Conservation (phyloP, 2,797 vertebrate species). For the Mormyrops boulengeri region DNA sequence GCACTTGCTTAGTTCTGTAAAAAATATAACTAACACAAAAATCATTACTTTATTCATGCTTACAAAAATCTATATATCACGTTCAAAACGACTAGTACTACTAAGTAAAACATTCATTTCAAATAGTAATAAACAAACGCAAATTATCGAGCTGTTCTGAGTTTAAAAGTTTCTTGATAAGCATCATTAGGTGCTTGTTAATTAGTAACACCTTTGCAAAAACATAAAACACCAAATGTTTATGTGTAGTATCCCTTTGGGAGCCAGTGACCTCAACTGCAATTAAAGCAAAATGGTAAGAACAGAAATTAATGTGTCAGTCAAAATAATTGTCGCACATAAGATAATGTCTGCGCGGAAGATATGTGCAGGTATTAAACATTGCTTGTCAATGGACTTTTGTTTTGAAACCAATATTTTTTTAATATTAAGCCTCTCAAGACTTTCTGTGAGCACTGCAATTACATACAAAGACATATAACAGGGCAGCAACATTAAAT, state of each 20-base stretch:
- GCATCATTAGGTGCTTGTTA: not conserved
- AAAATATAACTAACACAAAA: not conserved
- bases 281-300: not conserved
- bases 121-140: not conserved
- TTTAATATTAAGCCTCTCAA: not conserved
- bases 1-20: not conserved
- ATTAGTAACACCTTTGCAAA: not conserved
- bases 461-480: not conserved
- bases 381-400: not conserved
- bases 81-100: not conserved
- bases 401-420: not conserved
- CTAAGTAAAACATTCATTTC: not conserved
- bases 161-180: not conserved
- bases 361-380: not conserved
- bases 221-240: not conserved
- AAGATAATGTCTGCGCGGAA: not conserved
- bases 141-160: not conserved
- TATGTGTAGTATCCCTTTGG: not conserved
- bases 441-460: not conserved
- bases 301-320: not conserved
- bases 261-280: not conserved
- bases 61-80: not conserved
- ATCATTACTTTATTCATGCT: not conserved
- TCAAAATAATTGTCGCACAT: not conserved
- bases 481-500: not conserved